Conservation (phyloP, 2,113 vertebrate genomes). For the Glaucidium brasilianum region DNA sequence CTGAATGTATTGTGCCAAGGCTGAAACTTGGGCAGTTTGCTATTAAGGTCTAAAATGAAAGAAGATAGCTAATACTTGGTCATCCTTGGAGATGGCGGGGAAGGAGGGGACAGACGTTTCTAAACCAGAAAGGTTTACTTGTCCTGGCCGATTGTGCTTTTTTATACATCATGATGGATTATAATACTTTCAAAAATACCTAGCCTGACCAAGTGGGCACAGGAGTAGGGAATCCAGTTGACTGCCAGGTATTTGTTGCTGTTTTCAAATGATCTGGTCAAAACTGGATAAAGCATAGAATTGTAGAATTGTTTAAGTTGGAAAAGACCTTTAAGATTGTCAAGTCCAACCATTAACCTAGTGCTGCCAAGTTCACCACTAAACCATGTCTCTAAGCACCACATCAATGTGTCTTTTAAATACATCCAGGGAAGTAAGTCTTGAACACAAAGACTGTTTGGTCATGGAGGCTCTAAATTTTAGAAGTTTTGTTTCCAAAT, state of each 20-base stretch:
- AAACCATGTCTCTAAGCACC: too few species aligned
- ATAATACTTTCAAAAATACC: neutral
- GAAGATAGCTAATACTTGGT: neutral
- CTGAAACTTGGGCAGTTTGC: neutral
- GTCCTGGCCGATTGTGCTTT: neutral
- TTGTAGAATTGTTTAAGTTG: too few species aligned
- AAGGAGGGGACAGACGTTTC: neutral
- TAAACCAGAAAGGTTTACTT: neutral
- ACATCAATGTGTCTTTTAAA: too few species aligned
- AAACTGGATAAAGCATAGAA: neutral
- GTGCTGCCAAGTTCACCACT: too few species aligned
- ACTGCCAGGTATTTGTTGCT: neutral
- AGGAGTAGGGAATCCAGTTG: neutral
- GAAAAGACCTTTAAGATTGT: too few species aligned
- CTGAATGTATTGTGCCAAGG: neutral
- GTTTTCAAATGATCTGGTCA: neutral
- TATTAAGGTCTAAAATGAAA: neutral
- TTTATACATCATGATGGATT: neutral
- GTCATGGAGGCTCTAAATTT: neutral
- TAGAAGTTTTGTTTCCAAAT: neutral
- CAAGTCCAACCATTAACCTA: too few species aligned
- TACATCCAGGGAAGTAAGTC: neutral
- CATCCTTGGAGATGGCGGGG: neutral
- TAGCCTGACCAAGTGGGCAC: neutral
- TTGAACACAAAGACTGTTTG: neutral